phyloP scores from a whole-genome alignment of 2,113 vertebrate genomes.

The Lates calcarifer region DNA sequence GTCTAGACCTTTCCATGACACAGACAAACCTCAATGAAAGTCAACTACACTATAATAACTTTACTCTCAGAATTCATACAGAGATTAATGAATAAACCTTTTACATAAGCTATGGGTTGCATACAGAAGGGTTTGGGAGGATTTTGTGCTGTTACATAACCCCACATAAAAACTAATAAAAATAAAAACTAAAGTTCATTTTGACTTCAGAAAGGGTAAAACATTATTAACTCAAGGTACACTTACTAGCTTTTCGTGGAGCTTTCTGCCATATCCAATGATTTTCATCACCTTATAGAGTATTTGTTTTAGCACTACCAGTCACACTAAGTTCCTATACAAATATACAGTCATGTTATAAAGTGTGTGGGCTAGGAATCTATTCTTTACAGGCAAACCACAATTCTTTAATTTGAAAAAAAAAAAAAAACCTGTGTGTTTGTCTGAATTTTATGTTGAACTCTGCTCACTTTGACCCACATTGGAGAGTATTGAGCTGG shows the following conservation, averaged over 20 bases:
- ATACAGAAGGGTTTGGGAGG: neutral
- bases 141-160: too few species aligned
- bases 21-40: neutral
- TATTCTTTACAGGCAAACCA: neutral
- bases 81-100: neutral
- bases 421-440: neutral
- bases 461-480: constrained; percentile 18
- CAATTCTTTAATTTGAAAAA: neutral
- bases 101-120: neutral
- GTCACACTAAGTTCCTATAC: neutral
- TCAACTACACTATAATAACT: neutral
- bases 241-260: neutral
- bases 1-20: neutral
- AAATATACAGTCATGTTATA: neutral
- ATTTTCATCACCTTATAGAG: neutral
- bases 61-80: neutral
- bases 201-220: neutral
- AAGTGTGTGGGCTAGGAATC: too few species aligned
- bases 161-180: too few species aligned
- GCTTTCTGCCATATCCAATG: neutral
- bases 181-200: neutral
- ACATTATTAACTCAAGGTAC: too few species aligned
- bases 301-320: neutral
- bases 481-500: neutral
- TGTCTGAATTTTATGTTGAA: constrained; percentile 4